A percentile compares a stretch with the other conserved stretches of the same genome.
These are phyloP conservation scores for Seriola quinqueradiata DNA, from an alignment of 2,113 vertebrate genomes.

Conservation along the genomic window DNA sequence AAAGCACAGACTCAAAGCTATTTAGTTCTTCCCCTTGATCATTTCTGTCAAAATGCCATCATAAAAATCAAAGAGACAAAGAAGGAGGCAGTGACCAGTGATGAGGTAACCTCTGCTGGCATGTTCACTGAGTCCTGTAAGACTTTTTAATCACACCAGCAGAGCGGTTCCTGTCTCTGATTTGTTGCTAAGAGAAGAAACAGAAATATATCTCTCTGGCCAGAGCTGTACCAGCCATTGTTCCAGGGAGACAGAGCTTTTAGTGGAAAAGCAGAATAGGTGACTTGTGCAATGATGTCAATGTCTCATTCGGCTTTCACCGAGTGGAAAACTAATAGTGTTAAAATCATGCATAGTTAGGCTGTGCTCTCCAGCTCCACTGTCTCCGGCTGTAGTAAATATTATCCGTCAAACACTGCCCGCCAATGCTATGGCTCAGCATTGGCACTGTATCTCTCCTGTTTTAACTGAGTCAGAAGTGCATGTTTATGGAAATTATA, in stretches of 20 bases:
- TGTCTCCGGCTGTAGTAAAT: constrained; percentile 27
- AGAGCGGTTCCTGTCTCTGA: constrained; percentile 22
- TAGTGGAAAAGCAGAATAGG: constrained; percentile 51
- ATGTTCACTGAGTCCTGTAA: constrained; percentile 50
- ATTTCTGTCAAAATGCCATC: constrained; percentile 72
- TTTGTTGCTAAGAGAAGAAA: constrained; percentile 41
- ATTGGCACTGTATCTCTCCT: background rate
- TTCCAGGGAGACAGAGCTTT: constrained; percentile 27
- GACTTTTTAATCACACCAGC: constrained; percentile 53
- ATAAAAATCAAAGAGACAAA: constrained; percentile 70
- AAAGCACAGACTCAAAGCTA: constrained; percentile 68
- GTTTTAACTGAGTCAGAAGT: constrained; percentile 23
- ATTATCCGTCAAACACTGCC: constrained; percentile 36
- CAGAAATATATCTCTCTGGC: constrained; percentile 27
- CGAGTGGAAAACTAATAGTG: constrained; percentile 29
- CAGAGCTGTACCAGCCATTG: constrained; percentile 34
- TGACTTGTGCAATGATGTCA: constrained; percentile 59
- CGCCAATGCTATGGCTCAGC: background rate
- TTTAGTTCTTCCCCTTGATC: constrained; percentile 79
- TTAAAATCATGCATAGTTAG: constrained; percentile 11
- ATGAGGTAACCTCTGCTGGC: constrained; percentile 67
- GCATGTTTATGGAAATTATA: constrained; percentile 49
- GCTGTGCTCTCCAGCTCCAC: background rate
- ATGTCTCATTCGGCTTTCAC: constrained; percentile 38
- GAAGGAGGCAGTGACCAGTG: constrained; percentile 48